Base-by-base conservation (phyloP, 2,113 vertebrate species). In the Chitala chitala region DNA sequence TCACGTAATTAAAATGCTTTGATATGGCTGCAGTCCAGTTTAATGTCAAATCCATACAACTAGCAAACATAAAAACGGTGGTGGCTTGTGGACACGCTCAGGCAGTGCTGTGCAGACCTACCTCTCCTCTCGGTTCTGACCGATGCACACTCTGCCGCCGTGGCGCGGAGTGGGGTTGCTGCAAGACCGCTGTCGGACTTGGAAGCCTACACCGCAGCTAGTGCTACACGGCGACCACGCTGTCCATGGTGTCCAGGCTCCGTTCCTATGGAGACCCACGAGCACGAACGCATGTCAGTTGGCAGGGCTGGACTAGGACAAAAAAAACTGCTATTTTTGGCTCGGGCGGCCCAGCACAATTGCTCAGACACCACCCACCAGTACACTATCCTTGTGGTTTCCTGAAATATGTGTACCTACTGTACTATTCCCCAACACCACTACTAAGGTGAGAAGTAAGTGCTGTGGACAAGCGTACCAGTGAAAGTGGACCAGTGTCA, bases 51-150 rank as follows among this genome's bases (percentile, higher is more conserved):
- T 77, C 80, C 70, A 80, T 76, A 40, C 76, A 38, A 51, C 69
- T 40, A 38, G 24, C 24, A 20, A 24, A 40, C 68, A 71, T 51
- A 17, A 80, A 36, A 50, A 22, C 31, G 22, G 17, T 1, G 13
- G 22, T 24, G 1, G 46, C 13, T 40, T 38, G 13, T 17, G 20
- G 9, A 22, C 0, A 9, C 10, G 26, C 29, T 29, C 31, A 5
- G 65, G 50, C n/a, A 15, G 56, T 8, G 5, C 1, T 20, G 48
- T 31, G 40, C 56, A 44, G 76, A 22, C 22, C 4, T 84, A 94
- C 96, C 96, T 94, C 78, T 99, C 96, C 82, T 98, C 96, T 0
- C 95, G 93, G 84, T 98, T 99, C 90, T 99, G 96, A 10, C 96
- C 96, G 82, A 99, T 95, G 50, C 96, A 99, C 78, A 99, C 96